A percentile compares a stretch with the other conserved stretches of the same genome.
Conservation (phyloP, 92 coral and sea anemone species). For the Porites lobata region DNA sequence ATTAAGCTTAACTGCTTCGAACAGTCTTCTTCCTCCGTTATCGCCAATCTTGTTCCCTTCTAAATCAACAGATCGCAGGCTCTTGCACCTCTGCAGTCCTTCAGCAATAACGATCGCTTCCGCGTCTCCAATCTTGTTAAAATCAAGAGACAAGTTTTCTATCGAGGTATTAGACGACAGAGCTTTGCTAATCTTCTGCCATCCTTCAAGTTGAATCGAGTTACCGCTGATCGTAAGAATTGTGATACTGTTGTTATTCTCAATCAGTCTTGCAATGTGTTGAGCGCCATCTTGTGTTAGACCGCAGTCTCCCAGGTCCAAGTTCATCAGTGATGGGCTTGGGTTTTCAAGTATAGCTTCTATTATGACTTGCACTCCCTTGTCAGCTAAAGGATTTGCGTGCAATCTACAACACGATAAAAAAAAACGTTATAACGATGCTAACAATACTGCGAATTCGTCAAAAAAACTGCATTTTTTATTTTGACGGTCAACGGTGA, state of each 20-base stretch:
- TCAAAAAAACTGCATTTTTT: too few species aligned
- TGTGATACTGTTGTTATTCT: conserved; percentile 72
- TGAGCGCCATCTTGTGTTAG: conserved; percentile 85
- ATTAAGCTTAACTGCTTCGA: conserved; percentile 87
- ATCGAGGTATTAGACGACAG: conserved; percentile 77
- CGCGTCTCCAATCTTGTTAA: conserved; percentile 86
- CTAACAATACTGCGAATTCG: too few species aligned
- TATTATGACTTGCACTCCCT: conserved; percentile 83
- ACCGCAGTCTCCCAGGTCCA: conserved; percentile 96
- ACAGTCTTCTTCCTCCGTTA: conserved; percentile 85
- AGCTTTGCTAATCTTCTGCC: conserved; percentile 81
- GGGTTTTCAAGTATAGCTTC: conserved; percentile 83
- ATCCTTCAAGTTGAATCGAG: conserved; percentile 79
- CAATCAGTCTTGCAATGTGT: conserved; percentile 86
- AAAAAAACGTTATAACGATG: not conserved
- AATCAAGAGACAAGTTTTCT: conserved; percentile 88
- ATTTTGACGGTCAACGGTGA: too few species aligned
- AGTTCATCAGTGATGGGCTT: conserved; percentile 78
- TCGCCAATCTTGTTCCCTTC: conserved; percentile 96
- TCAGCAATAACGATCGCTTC: conserved; percentile 89
- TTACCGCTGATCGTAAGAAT: conserved; percentile 91
- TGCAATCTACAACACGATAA: conserved; percentile 79
- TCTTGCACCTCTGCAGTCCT: conserved; percentile 79
- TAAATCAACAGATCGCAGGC: conserved; percentile 91
- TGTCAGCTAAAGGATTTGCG: conserved; percentile 91